Evolutionary conservation across 2,888 invertebrate genomes (phyloP).

Genomic region (Capitulum mitella): DNA sequence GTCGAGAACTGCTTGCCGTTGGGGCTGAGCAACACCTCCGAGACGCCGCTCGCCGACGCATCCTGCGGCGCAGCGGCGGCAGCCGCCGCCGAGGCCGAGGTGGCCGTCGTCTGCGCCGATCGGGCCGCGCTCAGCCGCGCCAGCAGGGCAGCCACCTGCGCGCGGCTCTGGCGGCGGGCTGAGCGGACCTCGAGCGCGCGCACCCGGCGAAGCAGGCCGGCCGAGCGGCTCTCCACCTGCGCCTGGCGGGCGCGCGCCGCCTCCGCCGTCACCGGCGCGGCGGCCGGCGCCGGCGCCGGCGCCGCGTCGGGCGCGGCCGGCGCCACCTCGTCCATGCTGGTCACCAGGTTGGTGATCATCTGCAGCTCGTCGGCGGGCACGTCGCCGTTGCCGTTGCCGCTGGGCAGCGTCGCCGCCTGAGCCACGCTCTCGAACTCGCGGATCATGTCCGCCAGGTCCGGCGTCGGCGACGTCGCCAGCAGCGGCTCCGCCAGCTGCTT

Average conservation of each 20-base stretch:
- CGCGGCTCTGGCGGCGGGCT: conserved; percentile 67
- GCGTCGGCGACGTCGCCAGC: not conserved
- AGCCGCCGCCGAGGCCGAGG: conserved; percentile 26
- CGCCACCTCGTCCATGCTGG: conserved; percentile 1
- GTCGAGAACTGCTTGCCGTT: conserved; percentile 42
- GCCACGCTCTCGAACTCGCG: not conserved
- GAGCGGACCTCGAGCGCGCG: conserved; percentile 66
- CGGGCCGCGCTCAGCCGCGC: conserved; percentile 53
- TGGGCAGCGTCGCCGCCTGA: not conserved
- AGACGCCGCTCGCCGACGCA: conserved; percentile 27
- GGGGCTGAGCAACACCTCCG: conserved; percentile 17
- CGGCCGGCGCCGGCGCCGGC: conserved; percentile 11
- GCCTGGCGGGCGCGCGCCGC: conserved; percentile 45
- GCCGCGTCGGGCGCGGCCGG: not conserved
- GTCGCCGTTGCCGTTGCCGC: not conserved
- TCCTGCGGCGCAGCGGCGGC: conserved; percentile 24
- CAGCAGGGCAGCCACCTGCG: conserved; percentile 68
- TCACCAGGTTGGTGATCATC: not conserved
- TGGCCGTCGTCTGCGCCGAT: conserved; percentile 30
- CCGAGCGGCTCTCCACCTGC: conserved; percentile 60
- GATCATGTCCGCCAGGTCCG: not conserved
- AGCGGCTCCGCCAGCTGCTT: conserved; percentile 16
- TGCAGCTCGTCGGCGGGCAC: not conserved
- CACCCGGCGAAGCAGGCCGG: conserved; percentile 63
- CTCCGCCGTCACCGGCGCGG: conserved; percentile 26